Percentiles rank a stretch among this genome's conserved stretches.
Conservation (phyloP, 1,140 invertebrate species). For the Ceratina australensis region DNA sequence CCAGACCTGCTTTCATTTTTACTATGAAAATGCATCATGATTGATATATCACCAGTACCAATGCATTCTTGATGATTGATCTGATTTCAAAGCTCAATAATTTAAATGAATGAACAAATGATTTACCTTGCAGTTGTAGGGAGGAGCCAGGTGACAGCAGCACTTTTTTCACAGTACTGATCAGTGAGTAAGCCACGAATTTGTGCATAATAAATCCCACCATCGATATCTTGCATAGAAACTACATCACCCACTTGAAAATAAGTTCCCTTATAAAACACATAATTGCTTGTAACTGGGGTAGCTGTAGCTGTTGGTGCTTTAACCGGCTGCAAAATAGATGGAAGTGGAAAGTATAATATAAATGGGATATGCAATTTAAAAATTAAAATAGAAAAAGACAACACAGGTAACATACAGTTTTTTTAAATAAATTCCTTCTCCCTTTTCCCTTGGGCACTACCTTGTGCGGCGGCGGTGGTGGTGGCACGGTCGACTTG, state of each 20-base stretch:
- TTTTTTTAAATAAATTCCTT: constrained; percentile 89
- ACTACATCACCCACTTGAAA: constrained; percentile 96
- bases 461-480: constrained; percentile 71
- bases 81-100: too few relatives aligned
- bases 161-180: constrained; percentile 96
- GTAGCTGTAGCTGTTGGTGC: constrained; percentile 89
- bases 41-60: too few relatives aligned
- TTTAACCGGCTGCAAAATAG: constrained; percentile 83
- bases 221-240: constrained; percentile 88
- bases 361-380: too few relatives aligned
- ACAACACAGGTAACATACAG: too few relatives aligned
- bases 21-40: too few relatives aligned
- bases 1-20: too few relatives aligned
- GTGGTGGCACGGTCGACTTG: too few relatives aligned
- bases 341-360: not conserved
- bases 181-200: constrained; percentile 93
- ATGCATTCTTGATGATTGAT: too few relatives aligned
- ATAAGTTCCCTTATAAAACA: constrained; percentile 93
- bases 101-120: not conserved
- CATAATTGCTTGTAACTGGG: constrained; percentile 88
- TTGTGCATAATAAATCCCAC: constrained; percentile 92
- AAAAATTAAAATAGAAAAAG: too few relatives aligned
- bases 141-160: constrained; percentile 94
- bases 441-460: constrained; percentile 87
- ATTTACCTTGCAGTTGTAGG: constrained; percentile 85